Conservation (phyloP, 2,113 vertebrate species). For the Candoia aspera region DNA sequence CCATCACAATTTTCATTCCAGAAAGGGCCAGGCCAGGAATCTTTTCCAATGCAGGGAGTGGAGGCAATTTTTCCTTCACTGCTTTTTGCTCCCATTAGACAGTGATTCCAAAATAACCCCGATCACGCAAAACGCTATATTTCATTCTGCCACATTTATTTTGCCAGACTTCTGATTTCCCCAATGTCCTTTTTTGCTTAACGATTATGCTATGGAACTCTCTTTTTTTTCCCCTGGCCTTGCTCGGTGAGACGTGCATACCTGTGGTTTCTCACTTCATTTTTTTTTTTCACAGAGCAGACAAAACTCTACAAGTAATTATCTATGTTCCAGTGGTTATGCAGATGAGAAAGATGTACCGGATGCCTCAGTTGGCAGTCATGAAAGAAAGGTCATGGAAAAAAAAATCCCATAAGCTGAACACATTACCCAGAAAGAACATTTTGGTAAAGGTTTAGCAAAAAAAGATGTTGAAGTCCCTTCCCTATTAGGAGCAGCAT, state of each 20-base stretch:
- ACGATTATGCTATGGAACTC: conserved; percentile 41
- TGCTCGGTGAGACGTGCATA: neutral
- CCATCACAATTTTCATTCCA: neutral
- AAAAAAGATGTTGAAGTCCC: conserved; percentile 66
- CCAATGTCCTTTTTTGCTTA: conserved; percentile 50
- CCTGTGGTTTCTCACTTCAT: conserved; percentile 53
- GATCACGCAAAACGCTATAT: neutral
- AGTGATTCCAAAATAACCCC: neutral
- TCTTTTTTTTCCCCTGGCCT: neutral
- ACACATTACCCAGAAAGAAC: conserved; percentile 65
- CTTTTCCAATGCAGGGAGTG: neutral
- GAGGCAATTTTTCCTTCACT: too few species aligned
- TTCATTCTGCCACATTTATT: conserved; percentile 40
- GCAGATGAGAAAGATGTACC: conserved; percentile 54
- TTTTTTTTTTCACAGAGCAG: conserved; percentile 33
- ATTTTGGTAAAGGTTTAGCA: conserved; percentile 62
- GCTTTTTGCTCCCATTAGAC: neutral
- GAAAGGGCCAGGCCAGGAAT: neutral
- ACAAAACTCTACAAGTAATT: conserved; percentile 63
- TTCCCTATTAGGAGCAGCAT: conserved; percentile 62
- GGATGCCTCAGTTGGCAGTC: conserved; percentile 65
- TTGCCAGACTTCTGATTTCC: conserved; percentile 44
- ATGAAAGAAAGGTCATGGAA: conserved; percentile 66
- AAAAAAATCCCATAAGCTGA: conserved; percentile 65
- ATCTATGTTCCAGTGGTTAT: conserved; percentile 64